phyloP scores from a whole-genome alignment of 2,113 vertebrate genomes.

The Lagopus muta region DNA sequence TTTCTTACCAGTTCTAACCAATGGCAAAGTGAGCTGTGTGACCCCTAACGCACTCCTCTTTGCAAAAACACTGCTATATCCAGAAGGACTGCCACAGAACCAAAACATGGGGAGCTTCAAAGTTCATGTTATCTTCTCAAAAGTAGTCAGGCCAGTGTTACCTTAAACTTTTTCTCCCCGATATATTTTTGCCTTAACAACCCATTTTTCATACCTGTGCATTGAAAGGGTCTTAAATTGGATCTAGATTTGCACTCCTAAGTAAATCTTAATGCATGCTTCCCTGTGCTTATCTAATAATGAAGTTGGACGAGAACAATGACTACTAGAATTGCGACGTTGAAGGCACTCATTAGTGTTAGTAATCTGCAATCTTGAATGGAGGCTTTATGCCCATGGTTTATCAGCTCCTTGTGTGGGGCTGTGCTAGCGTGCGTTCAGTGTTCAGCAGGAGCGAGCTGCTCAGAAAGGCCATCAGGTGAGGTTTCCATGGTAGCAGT shows the following conservation, averaged over 20 bases:
- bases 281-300: conserved; percentile 68
- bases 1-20: background rate
- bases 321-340: conserved; percentile 25
- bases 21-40: background rate
- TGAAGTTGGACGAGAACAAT: conserved; percentile 59
- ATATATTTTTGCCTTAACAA: background rate
- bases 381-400: conserved; percentile 36
- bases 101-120: background rate
- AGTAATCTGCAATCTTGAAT: conserved; percentile 64
- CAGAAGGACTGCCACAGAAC: background rate
- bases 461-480: conserved; percentile 71
- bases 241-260: conserved; percentile 52
- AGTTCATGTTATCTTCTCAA: conserved; percentile 17
- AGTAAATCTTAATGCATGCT: conserved; percentile 61
- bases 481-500: conserved; percentile 78
- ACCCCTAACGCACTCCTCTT: background rate
- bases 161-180: conserved; percentile 25
- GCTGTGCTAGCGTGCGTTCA: conserved; percentile 37
- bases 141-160: background rate
- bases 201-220: conserved; percentile 37
- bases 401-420: conserved; percentile 34
- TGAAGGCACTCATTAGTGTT: conserved; percentile 71
- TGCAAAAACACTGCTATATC: background rate
- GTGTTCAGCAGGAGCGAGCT: conserved; percentile 43
- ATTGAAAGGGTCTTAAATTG: conserved; percentile 52